phyloP scores from a whole-genome alignment of 2,797 vertebrate genomes.

The Sibirionetta formosa region DNA sequence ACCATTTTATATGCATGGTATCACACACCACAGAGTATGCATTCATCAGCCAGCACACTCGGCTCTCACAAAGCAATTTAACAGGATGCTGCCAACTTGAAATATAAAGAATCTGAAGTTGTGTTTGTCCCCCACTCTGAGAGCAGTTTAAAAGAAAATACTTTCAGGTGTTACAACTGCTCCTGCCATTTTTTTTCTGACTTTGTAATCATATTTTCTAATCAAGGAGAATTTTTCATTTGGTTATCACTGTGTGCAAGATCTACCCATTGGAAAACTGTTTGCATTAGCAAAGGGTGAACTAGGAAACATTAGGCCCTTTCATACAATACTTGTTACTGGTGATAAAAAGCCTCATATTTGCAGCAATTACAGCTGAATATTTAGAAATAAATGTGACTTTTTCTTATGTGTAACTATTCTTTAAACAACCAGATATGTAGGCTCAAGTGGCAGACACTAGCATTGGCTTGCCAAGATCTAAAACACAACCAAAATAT shows the following conservation, averaged over 20 bases:
- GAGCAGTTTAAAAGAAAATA: background rate
- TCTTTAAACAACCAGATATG: background rate
- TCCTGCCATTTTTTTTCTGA: background rate
- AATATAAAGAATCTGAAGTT: slow-evolving; percentile 12
- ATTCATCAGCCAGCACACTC: slow-evolving; percentile 44
- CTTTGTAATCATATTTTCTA: background rate
- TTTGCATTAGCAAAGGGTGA: background rate
- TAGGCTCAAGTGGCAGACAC: background rate
- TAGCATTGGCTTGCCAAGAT: background rate
- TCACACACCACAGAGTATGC: slow-evolving; percentile 15
- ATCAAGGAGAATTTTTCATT: background rate
- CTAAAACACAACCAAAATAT: background rate
- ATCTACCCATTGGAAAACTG: background rate
- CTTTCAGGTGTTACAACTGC: background rate
- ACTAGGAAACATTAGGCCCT: background rate
- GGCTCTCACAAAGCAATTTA: slow-evolving; percentile 43
- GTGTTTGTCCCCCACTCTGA: background rate
- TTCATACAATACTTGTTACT: background rate
- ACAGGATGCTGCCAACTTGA: slow-evolving; percentile 34
- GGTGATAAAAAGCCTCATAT: background rate
- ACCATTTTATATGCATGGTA: slow-evolving; percentile 59
- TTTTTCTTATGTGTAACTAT: background rate
- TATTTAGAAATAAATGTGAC: background rate
- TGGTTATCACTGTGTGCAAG: background rate
- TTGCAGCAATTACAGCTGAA: background rate